Evolutionary conservation across 2,888 invertebrate genomes (phyloP).

Genomic region (Pollenia angustigena): DNA sequence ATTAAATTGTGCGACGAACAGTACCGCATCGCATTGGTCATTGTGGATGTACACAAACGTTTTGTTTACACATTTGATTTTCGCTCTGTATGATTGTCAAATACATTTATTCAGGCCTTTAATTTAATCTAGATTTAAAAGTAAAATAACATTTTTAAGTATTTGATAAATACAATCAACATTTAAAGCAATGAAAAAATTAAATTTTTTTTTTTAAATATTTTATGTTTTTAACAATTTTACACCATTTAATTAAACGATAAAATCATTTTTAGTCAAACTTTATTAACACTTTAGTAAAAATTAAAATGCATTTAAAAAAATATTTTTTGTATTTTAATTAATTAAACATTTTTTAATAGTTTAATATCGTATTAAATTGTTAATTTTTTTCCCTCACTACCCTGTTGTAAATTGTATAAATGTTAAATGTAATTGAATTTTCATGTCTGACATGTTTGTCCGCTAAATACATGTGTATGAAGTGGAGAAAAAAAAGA

Average conservation of each 20-base stretch:
- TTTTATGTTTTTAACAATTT: neutral
- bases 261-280: neutral
- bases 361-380: constrained; percentile 31
- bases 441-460: constrained; percentile 59
- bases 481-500: constrained; percentile 2
- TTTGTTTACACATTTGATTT: too few relatives aligned
- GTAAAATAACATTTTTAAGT: too few relatives aligned
- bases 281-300: too few relatives aligned
- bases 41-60: too few relatives aligned
- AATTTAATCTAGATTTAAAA: neutral
- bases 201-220: too few relatives aligned
- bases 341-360: constrained; percentile 26
- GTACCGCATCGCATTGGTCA: too few relatives aligned
- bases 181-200: too few relatives aligned
- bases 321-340: neutral
- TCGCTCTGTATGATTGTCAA: too few relatives aligned
- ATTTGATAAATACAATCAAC: too few relatives aligned
- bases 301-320: neutral
- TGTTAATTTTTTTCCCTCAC: neutral
- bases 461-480: constrained; percentile 13
- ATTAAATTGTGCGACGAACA: too few relatives aligned
- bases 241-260: neutral
- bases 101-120: too few relatives aligned
- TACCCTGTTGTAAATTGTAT: neutral
- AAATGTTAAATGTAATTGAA: constrained; percentile 58